Evolutionary conservation across 1,140 invertebrate genomes (phyloP).

Genomic region (Aleiodes sp.): DNA sequence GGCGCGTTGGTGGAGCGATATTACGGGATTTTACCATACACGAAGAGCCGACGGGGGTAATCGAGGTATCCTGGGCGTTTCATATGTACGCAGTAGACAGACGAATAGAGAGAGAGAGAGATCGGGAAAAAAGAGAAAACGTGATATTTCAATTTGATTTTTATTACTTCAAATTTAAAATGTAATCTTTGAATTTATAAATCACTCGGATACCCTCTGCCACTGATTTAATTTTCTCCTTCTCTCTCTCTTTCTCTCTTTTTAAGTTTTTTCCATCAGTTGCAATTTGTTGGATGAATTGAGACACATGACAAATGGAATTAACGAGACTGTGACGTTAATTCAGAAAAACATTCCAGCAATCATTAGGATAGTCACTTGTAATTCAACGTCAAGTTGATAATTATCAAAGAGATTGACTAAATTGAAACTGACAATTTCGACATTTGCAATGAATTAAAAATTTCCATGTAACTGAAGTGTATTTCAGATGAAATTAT

Average conservation of each 20-base stretch:
- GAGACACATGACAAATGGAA: neutral
- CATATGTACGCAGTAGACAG: neutral
- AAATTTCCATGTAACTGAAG: neutral
- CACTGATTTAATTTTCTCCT: neutral
- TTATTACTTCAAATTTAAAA: neutral
- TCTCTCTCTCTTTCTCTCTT: neutral
- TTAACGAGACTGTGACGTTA: slow-evolving; percentile 4
- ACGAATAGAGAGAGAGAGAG: neutral
- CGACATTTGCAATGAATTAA: neutral
- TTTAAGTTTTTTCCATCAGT: neutral
- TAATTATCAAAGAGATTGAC: neutral
- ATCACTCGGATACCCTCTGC: neutral
- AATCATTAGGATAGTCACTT: neutral
- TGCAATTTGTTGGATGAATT: neutral
- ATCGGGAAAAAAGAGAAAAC: neutral
- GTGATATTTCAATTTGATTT: slow-evolving; percentile 2
- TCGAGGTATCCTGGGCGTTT: neutral
- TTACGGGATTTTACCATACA: neutral
- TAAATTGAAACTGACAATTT: slow-evolving; percentile 4
- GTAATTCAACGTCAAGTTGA: neutral
- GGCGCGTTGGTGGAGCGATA: neutral
- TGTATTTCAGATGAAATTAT: neutral
- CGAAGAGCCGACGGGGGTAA: neutral
- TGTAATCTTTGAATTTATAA: slow-evolving; percentile 1
- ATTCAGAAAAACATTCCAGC: neutral